Base-by-base conservation (phyloP, 1,140 invertebrate genomes). In the Drosophila arizonae region DNA sequence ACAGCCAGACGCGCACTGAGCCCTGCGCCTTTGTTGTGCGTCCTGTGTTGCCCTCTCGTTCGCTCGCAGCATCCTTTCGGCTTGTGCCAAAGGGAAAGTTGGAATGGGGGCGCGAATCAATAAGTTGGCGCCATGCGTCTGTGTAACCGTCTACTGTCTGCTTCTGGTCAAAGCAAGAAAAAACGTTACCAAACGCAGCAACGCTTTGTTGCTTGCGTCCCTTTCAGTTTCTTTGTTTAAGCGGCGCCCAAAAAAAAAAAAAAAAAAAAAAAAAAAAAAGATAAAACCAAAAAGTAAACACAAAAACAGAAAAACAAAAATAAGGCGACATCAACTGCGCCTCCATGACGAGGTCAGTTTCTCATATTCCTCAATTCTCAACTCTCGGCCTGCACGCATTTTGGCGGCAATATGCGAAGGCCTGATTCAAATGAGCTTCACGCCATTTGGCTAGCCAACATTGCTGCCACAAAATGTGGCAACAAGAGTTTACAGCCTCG, bases 101-200 rank as follows among this genome's bases (percentile, higher is more conserved):
- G 57, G 63, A 57, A 46, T 68, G 67, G 39, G 67, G 43, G 41
- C 58, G 51, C 68, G 81, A 90, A 90, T 90, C 89, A 81, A 90
- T 90, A 90, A 84, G 68, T 76, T 90, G 89, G 89, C 89, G 89
- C 89, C 89, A 64, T 84, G 81, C 74, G 81, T 85, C 81, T 85
- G 84, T 89, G 77, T 84, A 85, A 70, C 80, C 67, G 84, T 88
- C 82, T 87, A 87, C 77, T 77, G 84, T 74, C 79, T 88, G 79
- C 76, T 88, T 88, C 68, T 88, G 84, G 79, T 88, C 77, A 84
- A 67, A 72, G 67, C 52, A 64, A 78, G 17, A 17, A 73, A 81
- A 56, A 10, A 10, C 71, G 75, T 72, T 78, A 72, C 70, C 68
- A 87, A 86, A 79, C 76, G 69, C 76, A 79, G 65, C 76, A 76